Percentiles rank a stretch among this genome's conserved stretches.
Evolutionary conservation across 2,797 vertebrate species (phyloP).

Genomic region (Malurus splendens): DNA sequence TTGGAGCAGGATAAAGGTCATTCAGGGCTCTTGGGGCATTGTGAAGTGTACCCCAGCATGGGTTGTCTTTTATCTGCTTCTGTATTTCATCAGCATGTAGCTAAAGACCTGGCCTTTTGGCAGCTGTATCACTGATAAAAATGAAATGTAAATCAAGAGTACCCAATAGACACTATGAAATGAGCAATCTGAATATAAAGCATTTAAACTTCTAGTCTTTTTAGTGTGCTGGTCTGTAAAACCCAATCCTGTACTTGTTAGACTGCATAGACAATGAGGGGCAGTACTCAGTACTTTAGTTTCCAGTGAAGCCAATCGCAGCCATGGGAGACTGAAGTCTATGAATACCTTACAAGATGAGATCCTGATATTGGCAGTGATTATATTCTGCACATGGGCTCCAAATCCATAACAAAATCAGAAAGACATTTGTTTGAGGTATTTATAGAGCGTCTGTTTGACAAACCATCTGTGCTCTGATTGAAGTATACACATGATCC

Average conservation of each 20-base stretch:
- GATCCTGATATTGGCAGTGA: background rate
- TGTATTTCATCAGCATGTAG: background rate
- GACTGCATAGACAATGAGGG: background rate
- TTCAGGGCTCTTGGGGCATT: background rate
- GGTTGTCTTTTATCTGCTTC: background rate
- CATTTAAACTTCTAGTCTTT: background rate
- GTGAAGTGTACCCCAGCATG: background rate
- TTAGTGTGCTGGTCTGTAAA: background rate
- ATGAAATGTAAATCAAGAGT: background rate
- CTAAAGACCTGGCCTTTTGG: background rate
- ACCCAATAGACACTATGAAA: background rate
- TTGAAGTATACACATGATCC: constrained; percentile 26
- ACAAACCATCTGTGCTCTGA: constrained; percentile 60
- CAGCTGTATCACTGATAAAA: background rate
- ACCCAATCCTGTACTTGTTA: background rate
- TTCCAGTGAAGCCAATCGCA: background rate
- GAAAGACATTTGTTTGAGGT: constrained; percentile 58
- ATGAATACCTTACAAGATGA: background rate
- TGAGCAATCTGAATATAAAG: background rate
- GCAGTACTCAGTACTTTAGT: background rate
- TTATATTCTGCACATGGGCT: constrained; percentile 10
- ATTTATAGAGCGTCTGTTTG: constrained; percentile 61
- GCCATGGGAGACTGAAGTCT: background rate
- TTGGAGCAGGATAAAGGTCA: background rate
- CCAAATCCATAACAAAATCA: constrained; percentile 38